Conservation (phyloP, 2,113 vertebrate species). For the Cariama cristata region DNA sequence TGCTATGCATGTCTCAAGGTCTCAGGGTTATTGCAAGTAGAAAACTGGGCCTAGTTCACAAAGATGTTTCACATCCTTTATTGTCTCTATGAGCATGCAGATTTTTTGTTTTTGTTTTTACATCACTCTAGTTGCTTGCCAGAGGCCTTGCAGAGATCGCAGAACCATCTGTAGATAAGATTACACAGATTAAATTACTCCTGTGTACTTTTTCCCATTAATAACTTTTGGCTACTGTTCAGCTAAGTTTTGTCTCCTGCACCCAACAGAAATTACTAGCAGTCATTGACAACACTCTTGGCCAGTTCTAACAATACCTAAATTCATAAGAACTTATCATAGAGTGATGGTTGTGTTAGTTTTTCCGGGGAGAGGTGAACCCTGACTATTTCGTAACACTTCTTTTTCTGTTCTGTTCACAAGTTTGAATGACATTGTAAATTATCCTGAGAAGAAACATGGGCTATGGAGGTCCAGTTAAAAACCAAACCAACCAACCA, state of each 20-base stretch:
- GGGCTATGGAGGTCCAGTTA: background rate
- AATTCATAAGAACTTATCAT: background rate
- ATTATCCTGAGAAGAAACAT: background rate
- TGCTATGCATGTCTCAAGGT: background rate
- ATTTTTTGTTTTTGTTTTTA: background rate
- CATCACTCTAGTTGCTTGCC: background rate
- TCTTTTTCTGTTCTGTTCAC: background rate
- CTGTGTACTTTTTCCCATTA: background rate
- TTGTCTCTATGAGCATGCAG: background rate
- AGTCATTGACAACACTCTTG: background rate
- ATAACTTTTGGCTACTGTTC: constrained; percentile 11
- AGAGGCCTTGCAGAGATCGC: background rate
- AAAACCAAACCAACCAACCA: background rate
- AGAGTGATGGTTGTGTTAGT: background rate
- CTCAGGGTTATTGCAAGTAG: background rate
- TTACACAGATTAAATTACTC: constrained; percentile 21
- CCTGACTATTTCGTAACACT: background rate
- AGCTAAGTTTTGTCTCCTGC: constrained; percentile 3
- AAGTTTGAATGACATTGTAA: background rate
- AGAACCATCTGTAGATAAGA: constrained; percentile 7
- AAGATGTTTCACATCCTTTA: background rate
- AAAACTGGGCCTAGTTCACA: background rate
- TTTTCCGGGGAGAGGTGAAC: background rate
- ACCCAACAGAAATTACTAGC: background rate
- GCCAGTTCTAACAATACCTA: background rate